Percentiles rank a stretch among this genome's conserved stretches.
Evolutionary conservation across 2,888 invertebrate genomes (phyloP).

Genomic region (Andrena chrysosceles): DNA sequence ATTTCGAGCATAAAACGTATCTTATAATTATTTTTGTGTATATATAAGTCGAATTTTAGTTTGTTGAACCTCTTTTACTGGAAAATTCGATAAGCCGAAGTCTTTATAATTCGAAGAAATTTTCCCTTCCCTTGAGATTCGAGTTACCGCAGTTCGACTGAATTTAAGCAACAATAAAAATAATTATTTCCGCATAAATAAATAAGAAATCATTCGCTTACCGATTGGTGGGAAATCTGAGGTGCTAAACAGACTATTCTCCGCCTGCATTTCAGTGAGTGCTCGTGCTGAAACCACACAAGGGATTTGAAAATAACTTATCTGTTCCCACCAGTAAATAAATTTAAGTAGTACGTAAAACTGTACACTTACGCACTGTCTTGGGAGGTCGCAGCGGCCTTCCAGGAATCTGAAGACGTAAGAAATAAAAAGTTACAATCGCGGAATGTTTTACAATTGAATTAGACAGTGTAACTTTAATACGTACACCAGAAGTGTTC

Average conservation of each 20-base stretch:
- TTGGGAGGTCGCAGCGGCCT: slow-evolving; percentile 65
- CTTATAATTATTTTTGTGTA: no score
- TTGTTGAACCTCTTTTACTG: no score
- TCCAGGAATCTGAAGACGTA: slow-evolving; percentile 45
- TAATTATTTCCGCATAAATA: neutral
- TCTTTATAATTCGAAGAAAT: no score
- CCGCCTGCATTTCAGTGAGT: neutral
- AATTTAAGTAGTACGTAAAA: neutral
- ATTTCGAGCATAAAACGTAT: no score
- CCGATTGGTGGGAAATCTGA: slow-evolving; percentile 72
- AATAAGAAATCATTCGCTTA: slow-evolving; percentile 32
- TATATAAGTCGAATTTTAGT: no score
- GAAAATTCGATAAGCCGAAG: no score
- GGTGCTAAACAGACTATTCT: slow-evolving; percentile 45
- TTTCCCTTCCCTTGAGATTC: no score
- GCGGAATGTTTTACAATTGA: neutral
- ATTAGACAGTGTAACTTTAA: neutral
- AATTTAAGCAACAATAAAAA: neutral
- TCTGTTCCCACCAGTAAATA: neutral
- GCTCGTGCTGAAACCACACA: slow-evolving; percentile 2
- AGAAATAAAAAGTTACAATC: neutral
- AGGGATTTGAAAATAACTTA: neutral
- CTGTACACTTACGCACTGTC: slow-evolving; percentile 62
- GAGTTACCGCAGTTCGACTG: no score
- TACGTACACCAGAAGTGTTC: neutral